A percentile compares a stretch with the other conserved stretches of the same genome.
Evolutionary conservation across 2,888 invertebrate genomes (phyloP).

Genomic region (Trimorus sp.): DNA sequence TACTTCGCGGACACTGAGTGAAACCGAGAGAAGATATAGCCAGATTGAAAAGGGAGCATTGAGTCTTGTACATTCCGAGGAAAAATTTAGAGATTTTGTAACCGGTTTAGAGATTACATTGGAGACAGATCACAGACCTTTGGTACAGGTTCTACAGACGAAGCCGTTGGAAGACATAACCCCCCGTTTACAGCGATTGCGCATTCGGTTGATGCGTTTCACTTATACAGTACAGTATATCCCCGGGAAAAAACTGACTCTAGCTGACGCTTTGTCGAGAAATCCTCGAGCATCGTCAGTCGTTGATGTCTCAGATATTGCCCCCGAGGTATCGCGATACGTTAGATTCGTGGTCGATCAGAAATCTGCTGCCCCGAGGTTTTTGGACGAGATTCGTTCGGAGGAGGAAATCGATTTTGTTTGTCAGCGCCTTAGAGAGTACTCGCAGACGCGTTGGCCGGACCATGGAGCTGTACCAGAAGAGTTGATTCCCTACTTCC

Average conservation of each 20-base stretch:
- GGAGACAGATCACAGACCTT: conserved; percentile 78
- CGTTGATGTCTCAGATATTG: conserved; percentile 1
- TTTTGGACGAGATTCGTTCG: conserved; percentile 56
- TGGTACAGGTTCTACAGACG: conserved; percentile 73
- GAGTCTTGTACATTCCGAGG: conserved; percentile 73
- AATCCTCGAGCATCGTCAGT: conserved; percentile 57
- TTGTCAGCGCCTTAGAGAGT: conserved; percentile 56
- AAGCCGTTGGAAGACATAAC: conserved; percentile 76
- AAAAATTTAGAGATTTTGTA: conserved; percentile 73
- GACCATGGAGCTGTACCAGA: conserved; percentile 27
- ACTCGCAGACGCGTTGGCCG: conserved; percentile 56
- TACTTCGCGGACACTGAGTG: conserved; percentile 70
- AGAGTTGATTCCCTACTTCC: conserved; percentile 47
- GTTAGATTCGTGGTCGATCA: conserved; percentile 49
- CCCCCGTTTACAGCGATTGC: conserved; percentile 76
- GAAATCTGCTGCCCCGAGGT: conserved; percentile 45
- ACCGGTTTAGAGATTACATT: conserved; percentile 72
- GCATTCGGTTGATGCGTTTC: conserved; percentile 73
- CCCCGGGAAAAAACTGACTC: conserved; percentile 72
- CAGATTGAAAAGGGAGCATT: conserved; percentile 79
- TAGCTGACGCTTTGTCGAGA: conserved; percentile 72
- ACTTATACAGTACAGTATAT: conserved; percentile 70
- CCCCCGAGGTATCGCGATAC: conserved; percentile 22
- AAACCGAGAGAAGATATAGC: conserved; percentile 73
- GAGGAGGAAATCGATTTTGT: conserved; percentile 60